These are phyloP conservation scores for Crypturellus undulatus DNA, from an alignment of 2,113 vertebrate species.

Conservation along the genomic window DNA sequence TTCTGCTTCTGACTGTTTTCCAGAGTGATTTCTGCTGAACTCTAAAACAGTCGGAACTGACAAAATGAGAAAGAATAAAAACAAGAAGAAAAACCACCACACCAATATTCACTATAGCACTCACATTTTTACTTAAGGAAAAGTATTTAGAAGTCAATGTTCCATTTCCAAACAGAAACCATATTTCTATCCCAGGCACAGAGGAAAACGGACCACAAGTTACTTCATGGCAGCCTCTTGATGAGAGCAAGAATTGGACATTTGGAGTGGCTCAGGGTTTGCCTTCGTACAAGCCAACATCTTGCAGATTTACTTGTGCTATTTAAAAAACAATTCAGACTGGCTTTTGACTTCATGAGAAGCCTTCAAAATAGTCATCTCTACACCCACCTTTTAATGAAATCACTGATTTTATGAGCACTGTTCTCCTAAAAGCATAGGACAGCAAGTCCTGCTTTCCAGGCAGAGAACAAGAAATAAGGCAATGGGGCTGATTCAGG, in stretches of 20 bases:
- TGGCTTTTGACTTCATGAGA: background rate
- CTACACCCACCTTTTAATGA: background rate
- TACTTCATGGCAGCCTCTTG: background rate
- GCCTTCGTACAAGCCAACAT: background rate
- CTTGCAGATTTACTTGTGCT: background rate
- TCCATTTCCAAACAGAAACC: background rate
- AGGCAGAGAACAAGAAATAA: background rate
- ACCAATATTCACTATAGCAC: background rate
- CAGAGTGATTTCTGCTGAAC: background rate
- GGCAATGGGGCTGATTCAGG: background rate
- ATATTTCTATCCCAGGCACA: background rate
- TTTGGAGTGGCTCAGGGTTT: background rate
- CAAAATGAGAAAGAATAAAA: background rate
- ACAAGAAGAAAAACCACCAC: background rate
- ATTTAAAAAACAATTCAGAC: background rate
- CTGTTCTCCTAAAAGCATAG: background rate
- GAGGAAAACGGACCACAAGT: background rate
- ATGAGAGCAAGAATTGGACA: background rate
- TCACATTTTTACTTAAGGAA: background rate
- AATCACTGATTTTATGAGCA: background rate
- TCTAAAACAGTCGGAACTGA: background rate
- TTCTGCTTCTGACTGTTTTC: slow-evolving; percentile 8
- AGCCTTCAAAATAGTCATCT: background rate
- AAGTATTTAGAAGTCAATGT: background rate
- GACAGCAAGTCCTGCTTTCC: background rate